Evolutionary conservation across 2,888 invertebrate genomes (phyloP).

Genomic region (Meganola albula): DNA sequence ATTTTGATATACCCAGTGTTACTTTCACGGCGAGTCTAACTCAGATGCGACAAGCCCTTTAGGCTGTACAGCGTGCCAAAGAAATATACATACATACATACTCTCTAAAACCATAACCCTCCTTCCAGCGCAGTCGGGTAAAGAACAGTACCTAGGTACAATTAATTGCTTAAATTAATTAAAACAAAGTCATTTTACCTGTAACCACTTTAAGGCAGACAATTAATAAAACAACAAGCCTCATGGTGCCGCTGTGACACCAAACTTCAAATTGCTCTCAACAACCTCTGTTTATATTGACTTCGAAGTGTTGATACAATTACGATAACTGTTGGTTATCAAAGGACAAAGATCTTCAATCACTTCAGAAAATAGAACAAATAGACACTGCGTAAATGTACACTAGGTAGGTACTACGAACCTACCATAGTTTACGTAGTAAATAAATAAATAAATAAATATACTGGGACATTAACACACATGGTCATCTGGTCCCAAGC

Average conservation of each 20-base stretch:
- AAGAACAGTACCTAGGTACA: neutral
- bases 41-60: too few relatives aligned
- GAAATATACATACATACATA: neutral
- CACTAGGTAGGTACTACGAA: too few relatives aligned
- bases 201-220: conserved; percentile 15
- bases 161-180: neutral
- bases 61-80: too few relatives aligned
- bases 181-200: conserved; percentile 16
- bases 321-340: conserved; percentile 18
- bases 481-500: too few relatives aligned
- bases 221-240: conserved; percentile 12
- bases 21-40: too few relatives aligned
- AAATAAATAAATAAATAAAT: too few relatives aligned
- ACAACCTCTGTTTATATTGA: conserved; percentile 15
- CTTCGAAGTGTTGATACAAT: conserved; percentile 18
- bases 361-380: conserved; percentile 6
- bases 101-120: neutral
- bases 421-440: too few relatives aligned
- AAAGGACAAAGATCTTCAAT: conserved; percentile 22
- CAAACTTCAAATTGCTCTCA: conserved; percentile 4
- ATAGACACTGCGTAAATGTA: too few relatives aligned
- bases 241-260: conserved; percentile 23
- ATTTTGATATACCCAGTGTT: too few relatives aligned
- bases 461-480: too few relatives aligned
- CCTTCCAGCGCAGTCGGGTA: neutral